Evolutionary conservation across 1,140 invertebrate species (phyloP), one percentile per base, ranked within the genome.

Genomic region (Caenorhabditis briggsae): DNA sequence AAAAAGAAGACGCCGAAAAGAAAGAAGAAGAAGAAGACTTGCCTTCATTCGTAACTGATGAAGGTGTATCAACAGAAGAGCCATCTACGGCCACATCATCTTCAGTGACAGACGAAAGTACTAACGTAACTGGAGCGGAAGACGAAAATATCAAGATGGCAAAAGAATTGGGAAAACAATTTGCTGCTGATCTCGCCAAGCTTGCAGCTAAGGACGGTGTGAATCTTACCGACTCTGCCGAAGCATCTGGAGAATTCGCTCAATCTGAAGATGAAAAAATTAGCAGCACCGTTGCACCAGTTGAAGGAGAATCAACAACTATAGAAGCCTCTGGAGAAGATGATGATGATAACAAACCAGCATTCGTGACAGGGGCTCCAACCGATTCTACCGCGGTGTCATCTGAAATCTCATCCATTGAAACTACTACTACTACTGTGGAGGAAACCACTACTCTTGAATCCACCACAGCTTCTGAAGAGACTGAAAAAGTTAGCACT

Each of bases 361-460:
- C 82, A 20, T 82, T 82, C n/a, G 78, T 82, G 5, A 82, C 78
- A 0, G 78, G 78, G 0, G 78, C 46, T n/a, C 50, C 78, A 82
- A 55, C 50, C 5, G 78, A 82, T 7, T 6, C 16, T 14, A 12
- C 78, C 7, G 55, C 23, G 6, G 74, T 2, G 43, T 8, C 74
- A 25, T 53, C n/a, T 83, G 50, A 41, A 41, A 23, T 64, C 12
- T 9, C 25, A 9, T 33, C 50, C 84, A 55, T 11, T 83, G 82
- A 50, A 43, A 82, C 65, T 56, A 82, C 85, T 53, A 53, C 46
- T 43, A 20, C 61, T 86, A n/a, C 25, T 84, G 11, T 23, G 6
- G 84, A 56, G n/a, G 82, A 25, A 84, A 55, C 53, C 9, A n/a
- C 82, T 7, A 86, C 84, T 25, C 16, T 83, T 23, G 18, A 61